phyloP scores from a whole-genome alignment of 2,888 invertebrate species.

The Drosophila lutescens region DNA sequence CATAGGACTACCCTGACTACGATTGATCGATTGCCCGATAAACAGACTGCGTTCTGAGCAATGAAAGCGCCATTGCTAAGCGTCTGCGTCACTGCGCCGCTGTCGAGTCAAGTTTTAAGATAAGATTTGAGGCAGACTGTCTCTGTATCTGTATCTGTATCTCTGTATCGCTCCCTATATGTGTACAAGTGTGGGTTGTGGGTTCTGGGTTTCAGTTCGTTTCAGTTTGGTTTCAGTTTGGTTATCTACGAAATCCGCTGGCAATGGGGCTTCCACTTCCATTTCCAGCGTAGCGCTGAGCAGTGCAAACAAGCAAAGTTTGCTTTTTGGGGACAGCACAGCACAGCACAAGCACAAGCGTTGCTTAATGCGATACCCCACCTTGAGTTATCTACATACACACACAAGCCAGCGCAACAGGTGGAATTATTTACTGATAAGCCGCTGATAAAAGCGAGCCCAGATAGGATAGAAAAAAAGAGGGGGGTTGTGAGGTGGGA shows the following conservation, averaged over 20 bases:
- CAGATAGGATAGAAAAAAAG: conserved; percentile 4
- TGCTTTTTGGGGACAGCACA: conserved; percentile 47
- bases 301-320: conserved; percentile 70
- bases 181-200: conserved; percentile 29
- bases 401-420: conserved; percentile 62
- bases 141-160: conserved; percentile 3
- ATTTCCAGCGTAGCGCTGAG: conserved; percentile 42
- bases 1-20: background rate
- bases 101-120: conserved; percentile 80
- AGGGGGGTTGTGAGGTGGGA: conserved; percentile 11
- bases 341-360: conserved; percentile 52
- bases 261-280: conserved; percentile 51
- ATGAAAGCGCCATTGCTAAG: conserved; percentile 32
- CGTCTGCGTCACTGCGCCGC: conserved; percentile 51
- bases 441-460: conserved; percentile 69
- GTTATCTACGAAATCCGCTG: conserved; percentile 75
- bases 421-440: conserved; percentile 80
- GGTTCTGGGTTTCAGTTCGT: conserved; percentile 17
- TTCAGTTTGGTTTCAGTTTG: conserved; percentile 17
- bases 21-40: conserved; percentile 18
- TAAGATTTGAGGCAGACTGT: conserved; percentile 70
- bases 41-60: conserved; percentile 26
- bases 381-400: conserved; percentile 62
- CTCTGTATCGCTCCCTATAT: conserved; percentile 42
- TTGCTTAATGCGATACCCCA: conserved; percentile 65